Evolutionary conservation across 2,888 invertebrate species (phyloP).

Genomic region (Chouioia cunea): DNA sequence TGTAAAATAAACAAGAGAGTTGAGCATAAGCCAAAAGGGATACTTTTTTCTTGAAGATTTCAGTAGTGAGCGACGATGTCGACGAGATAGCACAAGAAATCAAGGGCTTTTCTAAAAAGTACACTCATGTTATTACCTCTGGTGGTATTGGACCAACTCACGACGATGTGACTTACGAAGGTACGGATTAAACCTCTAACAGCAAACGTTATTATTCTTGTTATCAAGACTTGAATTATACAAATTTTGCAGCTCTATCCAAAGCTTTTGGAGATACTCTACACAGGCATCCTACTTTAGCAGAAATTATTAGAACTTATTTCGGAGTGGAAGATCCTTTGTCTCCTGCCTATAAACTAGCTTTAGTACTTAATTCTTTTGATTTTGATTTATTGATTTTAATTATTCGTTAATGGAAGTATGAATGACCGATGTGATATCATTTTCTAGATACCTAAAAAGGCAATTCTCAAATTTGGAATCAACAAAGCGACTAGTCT

Average conservation of each 20-base stretch:
- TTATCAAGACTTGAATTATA: constrained; percentile 7
- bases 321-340: constrained; percentile 65
- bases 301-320: constrained; percentile 67
- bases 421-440: constrained; percentile 1
- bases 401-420: constrained; percentile 2
- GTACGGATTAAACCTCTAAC: constrained; percentile 56
- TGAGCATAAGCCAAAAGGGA: constrained; percentile 35
- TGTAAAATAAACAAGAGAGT: constrained; percentile 34
- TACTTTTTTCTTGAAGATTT: constrained; percentile 70
- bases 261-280: constrained; percentile 70
- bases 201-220: no score
- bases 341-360: constrained; percentile 68
- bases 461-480: constrained; percentile 68
- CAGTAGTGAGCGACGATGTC: constrained; percentile 77
- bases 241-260: constrained; percentile 68
- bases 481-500: constrained; percentile 56
- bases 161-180: constrained; percentile 82
- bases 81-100: constrained; percentile 77
- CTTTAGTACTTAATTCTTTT: constrained; percentile 55
- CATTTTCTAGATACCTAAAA: constrained; percentile 69
- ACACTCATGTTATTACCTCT: constrained; percentile 78
- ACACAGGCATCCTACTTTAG: constrained; percentile 68
- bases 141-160: constrained; percentile 86
- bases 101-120: constrained; percentile 72
- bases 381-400: constrained; percentile 4